Evolutionary conservation across 1,140 invertebrate species (phyloP), one percentile per base, ranked within the genome.

Genomic region (Chionoecetes opilio): DNA sequence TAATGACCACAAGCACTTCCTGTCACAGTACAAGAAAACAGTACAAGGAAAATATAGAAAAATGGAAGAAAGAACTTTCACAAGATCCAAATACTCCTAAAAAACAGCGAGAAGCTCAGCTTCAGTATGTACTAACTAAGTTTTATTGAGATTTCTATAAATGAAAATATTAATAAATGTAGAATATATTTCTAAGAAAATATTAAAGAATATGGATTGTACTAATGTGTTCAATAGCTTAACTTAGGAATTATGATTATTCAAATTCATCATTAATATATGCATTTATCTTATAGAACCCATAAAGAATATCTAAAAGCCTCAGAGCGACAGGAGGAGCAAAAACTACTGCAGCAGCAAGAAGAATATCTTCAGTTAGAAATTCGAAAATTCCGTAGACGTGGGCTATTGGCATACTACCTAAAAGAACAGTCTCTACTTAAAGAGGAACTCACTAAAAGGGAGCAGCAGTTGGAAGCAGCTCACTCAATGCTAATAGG

Each of bases 11-110:
- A 99, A 99, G 97, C 98, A 98, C 63, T 99, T 99, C 96, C 98
- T 99, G 97, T 97, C 98, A 94, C 98, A 99, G 96, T 99, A 99
- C 97, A 99, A 99, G 97, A 99, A n/a, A 99, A 97, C 99, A 99
- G 97, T 99, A 99, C 97, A 99, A 99, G 97, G 98, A 98, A 85
- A 99, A 99, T 97, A 99, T 99, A 97, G 99, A 99, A 97, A 97
- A 99, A 96, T 99, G 99, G 98, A 99, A 99, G 98, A 98, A 98
- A 97, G 99, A 99, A 97, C 97, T 99, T 75, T 98, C 98, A 88
- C 98, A 99, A 97, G 98, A 99, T 97, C 98, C 99, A 97, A 98
- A 98, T 41, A 99, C 99, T 96, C 99, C 99, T 29, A 99, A 99
- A 97, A 98, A 99, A 96, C 98, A 99, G 97, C 97, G 98, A 96